These are phyloP conservation scores for Neopelma chrysocephalum DNA, from an alignment of 2,797 vertebrate species.

Conservation along the genomic window DNA sequence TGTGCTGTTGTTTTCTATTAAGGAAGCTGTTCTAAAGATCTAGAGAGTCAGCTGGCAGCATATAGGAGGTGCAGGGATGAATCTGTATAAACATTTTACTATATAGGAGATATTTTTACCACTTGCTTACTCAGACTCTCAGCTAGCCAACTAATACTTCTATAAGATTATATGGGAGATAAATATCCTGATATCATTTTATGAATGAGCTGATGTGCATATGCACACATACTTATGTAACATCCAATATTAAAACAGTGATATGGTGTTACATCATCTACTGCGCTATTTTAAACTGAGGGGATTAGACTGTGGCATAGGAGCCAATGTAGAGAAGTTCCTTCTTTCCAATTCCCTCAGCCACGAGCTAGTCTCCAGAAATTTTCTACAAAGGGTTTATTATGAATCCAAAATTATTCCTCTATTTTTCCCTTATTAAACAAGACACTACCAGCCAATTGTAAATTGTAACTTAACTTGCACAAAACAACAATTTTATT, in stretches of 20 bases:
- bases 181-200: background rate
- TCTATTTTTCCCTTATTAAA: background rate
- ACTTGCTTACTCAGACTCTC: background rate
- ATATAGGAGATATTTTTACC: background rate
- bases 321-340: background rate
- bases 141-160: background rate
- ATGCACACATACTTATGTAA: background rate
- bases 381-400: background rate
- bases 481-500: background rate
- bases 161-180: background rate
- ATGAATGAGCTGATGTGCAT: background rate
- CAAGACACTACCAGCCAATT: fast-evolving
- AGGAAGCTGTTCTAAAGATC: background rate
- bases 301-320: fast-evolving
- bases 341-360: background rate
- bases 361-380: background rate
- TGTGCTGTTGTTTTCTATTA: background rate
- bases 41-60: background rate
- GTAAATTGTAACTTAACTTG: background rate
- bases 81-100: background rate
- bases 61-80: background rate
- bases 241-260: background rate
- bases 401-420: background rate
- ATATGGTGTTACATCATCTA: background rate
- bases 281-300: background rate